Conservation (phyloP, 1,140 invertebrate genomes). For the Latrodectus geometricus region DNA sequence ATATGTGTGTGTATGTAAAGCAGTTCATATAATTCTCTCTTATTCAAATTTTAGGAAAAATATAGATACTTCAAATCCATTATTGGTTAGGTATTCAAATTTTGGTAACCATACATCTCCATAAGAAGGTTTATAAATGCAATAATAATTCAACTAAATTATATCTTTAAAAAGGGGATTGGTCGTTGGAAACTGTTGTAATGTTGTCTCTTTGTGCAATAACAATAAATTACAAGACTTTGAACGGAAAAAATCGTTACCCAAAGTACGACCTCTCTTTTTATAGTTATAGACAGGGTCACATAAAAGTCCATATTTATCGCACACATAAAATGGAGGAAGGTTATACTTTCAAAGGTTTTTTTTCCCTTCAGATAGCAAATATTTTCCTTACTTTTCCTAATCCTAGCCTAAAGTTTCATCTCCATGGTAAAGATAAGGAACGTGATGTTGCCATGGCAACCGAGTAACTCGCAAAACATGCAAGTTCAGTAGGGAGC, state of each 20-base stretch:
- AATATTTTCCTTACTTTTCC: constrained; percentile 59
- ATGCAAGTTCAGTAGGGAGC: constrained; percentile 43
- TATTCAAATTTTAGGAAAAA: too few relatives aligned
- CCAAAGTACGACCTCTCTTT: constrained; percentile 30
- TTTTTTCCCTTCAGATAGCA: constrained; percentile 31
- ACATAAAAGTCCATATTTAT: constrained; percentile 50
- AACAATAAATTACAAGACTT: constrained; percentile 48
- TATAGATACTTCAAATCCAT: too few relatives aligned
- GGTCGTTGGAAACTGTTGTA: constrained; percentile 12
- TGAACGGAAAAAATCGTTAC: neutral
- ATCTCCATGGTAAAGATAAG: constrained; percentile 54
- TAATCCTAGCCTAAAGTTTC: constrained; percentile 59
- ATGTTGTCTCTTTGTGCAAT: constrained; percentile 27
- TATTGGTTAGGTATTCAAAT: too few relatives aligned
- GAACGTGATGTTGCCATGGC: constrained; percentile 44
- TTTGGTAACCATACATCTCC: too few relatives aligned
- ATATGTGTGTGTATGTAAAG: too few relatives aligned
- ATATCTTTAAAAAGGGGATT: neutral
- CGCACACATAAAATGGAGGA: constrained; percentile 39
- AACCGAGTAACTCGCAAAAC: constrained; percentile 27
- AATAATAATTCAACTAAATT: neutral
- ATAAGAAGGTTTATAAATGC: neutral
- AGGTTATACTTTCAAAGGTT: neutral
- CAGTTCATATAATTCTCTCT: too few relatives aligned
- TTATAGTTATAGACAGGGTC: constrained; percentile 46